Evolutionary conservation across 2,888 invertebrate species (phyloP), one percentile per base, ranked within the genome.

Genomic region (Drosophila phalerata): DNA sequence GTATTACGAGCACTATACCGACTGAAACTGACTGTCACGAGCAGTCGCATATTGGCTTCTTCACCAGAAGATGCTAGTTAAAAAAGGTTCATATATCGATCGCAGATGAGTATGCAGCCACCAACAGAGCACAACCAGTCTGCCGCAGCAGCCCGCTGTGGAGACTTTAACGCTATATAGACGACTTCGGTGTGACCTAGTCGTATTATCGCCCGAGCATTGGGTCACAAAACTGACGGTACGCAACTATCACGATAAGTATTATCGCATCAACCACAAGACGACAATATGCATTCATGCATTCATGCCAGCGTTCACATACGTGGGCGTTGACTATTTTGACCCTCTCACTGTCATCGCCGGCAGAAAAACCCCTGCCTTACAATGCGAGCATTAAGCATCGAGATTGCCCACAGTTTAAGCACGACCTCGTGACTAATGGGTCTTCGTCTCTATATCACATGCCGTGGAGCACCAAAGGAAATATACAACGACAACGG

Each of bases 281-380:
- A 62, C 5, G 8, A 22, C 62, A 28, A 62, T 62, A 6, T n/a
- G n/a, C n/a, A n/a, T n/a, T n/a, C n/a, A 62, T n/a, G 34, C 49
- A 22, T 49, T 49, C 11, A 15, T n/a, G 15, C 42, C n/a, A n/a
- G 15, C 43, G 3, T 47, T 47, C 11, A 47, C 37, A 8, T 43
- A 57, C 11, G 47, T 43, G 5, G 49, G 49, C 49, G 5, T 42
- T 9, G 49, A 51, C 43, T 42, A 51, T n/a, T 43, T 51, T 22
- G 51, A 34, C 5, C 49, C 40, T 17, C 19, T 3, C 19, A 19
- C 3, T 2, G 19, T 19, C 3, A n/a, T n/a, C n/a, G n/a, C n/a
- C n/a, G n/a, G n/a, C n/a, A n/a, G n/a, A n/a, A n/a, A n/a, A n/a
- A n/a, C n/a, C n/a, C n/a, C n/a, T n/a, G n/a, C n/a, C n/a, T n/a